These are phyloP conservation scores for Crematogaster levior DNA, from an alignment of 2,888 invertebrate genomes.

Conservation along the genomic window DNA sequence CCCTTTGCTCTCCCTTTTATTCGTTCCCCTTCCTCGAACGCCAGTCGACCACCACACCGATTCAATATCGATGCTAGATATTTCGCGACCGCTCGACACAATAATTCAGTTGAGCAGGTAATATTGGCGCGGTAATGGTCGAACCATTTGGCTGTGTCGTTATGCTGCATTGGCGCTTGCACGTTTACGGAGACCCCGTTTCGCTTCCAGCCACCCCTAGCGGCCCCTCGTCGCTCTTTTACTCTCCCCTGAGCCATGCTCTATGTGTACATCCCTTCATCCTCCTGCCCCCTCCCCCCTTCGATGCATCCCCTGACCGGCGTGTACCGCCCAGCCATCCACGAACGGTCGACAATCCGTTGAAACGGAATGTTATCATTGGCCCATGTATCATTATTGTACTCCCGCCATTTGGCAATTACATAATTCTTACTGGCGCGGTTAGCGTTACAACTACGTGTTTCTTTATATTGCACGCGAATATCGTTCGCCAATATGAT, in stretches of 20 bases:
- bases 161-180: slow-evolving; percentile 81
- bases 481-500: slow-evolving; percentile 56
- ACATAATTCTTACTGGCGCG: slow-evolving; percentile 75
- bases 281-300: slow-evolving; percentile 19
- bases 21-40: slow-evolving; percentile 46
- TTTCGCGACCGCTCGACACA: slow-evolving; percentile 80
- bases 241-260: slow-evolving; percentile 56
- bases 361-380: slow-evolving; percentile 80
- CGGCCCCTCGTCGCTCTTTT: slow-evolving; percentile 56
- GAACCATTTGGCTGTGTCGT: slow-evolving; percentile 81
- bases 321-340: slow-evolving; percentile 52
- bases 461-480: slow-evolving; percentile 58
- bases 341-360: slow-evolving; percentile 66
- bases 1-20: slow-evolving; percentile 35
- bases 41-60: slow-evolving; percentile 67
- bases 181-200: slow-evolving; percentile 76
- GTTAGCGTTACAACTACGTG: slow-evolving; percentile 21
- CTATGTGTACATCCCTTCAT: slow-evolving; percentile 28
- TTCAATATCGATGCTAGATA: slow-evolving; percentile 82
- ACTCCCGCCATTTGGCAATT: slow-evolving; percentile 72
- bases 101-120: slow-evolving; percentile 82
- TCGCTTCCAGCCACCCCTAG: slow-evolving; percentile 74
- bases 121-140: slow-evolving; percentile 81
- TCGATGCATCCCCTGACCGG: slow-evolving; percentile 35
- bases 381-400: slow-evolving; percentile 79